A percentile compares a stretch with the other conserved stretches of the same genome.
These are phyloP conservation scores for Dryas iulia DNA, from an alignment of 1,140 invertebrate species.

Conservation along the genomic window DNA sequence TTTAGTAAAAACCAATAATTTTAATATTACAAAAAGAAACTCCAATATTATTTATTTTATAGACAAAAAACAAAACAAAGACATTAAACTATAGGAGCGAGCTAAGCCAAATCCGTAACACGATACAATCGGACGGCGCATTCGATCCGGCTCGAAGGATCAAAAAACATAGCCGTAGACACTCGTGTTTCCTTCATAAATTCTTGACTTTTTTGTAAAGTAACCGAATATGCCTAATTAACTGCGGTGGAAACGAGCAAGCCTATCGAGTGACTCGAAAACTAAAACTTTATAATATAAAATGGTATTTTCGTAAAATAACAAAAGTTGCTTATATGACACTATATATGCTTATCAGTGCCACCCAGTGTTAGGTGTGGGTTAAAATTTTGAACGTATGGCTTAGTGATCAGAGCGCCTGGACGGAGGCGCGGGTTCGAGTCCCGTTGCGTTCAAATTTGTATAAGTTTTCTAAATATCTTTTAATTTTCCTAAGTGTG, in stretches of 20 bases:
- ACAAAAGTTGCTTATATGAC: no score
- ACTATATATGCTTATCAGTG: no score
- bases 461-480: no score
- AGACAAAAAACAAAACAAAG: not conserved
- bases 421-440: no score
- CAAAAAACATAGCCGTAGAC: constrained; percentile 41
- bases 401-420: no score
- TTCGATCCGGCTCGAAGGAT: constrained; percentile 42
- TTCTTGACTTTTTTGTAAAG: constrained; percentile 17
- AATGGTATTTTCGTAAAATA: not conserved
- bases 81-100: not conserved
- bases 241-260: constrained; percentile 8
- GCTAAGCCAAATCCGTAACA: constrained; percentile 35
- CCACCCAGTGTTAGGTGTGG: no score
- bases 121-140: constrained; percentile 43
- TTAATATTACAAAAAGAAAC: no score
- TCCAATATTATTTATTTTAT: no score
- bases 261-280: constrained; percentile 2
- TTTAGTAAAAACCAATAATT: no score
- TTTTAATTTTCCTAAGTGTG: no score
- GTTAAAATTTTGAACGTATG: no score
- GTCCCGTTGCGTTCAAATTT: no score
- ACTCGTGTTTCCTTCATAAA: constrained; percentile 31
- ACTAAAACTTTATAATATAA: not conserved
- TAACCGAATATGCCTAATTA: constrained; percentile 18